Conservation (phyloP, 2,888 invertebrate genomes). For the Eucera pruinosa region DNA sequence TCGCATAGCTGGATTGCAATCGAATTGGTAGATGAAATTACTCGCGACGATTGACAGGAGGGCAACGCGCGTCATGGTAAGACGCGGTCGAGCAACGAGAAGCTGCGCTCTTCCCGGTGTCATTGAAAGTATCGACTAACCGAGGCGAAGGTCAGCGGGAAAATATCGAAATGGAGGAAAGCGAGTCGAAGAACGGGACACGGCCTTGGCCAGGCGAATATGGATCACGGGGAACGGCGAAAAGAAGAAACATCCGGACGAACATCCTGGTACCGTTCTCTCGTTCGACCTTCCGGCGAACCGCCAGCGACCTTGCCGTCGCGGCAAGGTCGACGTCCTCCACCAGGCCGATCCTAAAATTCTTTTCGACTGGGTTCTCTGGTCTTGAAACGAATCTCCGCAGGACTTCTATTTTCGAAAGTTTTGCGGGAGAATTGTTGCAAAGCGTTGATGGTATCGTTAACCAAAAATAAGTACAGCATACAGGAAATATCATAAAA, state of each 20-base stretch:
- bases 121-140: conserved; percentile 55
- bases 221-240: conserved; percentile 10
- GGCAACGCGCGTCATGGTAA: background rate
- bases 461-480: no score
- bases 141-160: conserved; percentile 59
- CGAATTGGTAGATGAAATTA: background rate
- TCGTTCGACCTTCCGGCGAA: conserved; percentile 44
- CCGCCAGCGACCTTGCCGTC: conserved; percentile 38
- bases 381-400: no score
- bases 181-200: conserved; percentile 17
- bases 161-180: conserved; percentile 62
- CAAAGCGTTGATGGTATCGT: no score
- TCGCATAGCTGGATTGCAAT: no score
- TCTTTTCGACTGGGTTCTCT: background rate
- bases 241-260: conserved; percentile 25
- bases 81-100: background rate
- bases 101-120: conserved; percentile 50
- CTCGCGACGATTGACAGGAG: background rate
- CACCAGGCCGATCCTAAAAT: conserved; percentile 22
- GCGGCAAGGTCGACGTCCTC: conserved; percentile 47
- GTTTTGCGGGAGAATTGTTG: no score
- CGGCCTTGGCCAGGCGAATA: conserved; percentile 53
- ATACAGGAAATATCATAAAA: no score
- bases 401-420: no score
- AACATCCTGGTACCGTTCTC: conserved; percentile 57